Base-by-base conservation (phyloP, 2,797 vertebrate genomes). In the Sebastolobus alascanus region DNA sequence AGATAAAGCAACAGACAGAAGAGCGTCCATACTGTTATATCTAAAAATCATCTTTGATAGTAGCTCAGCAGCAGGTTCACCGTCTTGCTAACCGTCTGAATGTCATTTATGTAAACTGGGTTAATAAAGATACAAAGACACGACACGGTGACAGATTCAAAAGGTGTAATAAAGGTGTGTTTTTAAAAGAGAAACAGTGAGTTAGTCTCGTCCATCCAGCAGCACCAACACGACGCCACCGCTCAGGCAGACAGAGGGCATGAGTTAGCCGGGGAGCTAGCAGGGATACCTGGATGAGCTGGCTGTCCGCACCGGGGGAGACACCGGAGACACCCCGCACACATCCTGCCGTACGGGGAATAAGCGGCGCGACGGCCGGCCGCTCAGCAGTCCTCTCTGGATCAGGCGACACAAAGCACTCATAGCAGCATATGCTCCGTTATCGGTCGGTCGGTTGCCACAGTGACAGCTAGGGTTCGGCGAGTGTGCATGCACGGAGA, bases 261-360 rank as follows among this genome's bases (percentile, higher is more conserved):
- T 79, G 84, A 16, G 86, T 68, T 89, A 92, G 90, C 89, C 64
- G 54, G 56, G 50, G 7, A 73, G 91, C 89, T 91, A 93, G 50
- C 50, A 13, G 7, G 4, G 59, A 4, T 94, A 95, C 94, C 94
- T 95, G 89, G 90, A 86, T 13, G 94, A 92, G 80, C 94, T 90
- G 60, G 86, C 80, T 12, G 91, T 7, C 27, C 92, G 92, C 55
- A 91, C 83, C 52, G 31, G 1, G 11, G 58, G 27, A 79, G 79
- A 55, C 69, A 37, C 50, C n/a, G 61, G 27, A 78, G 84, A 55
- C 65, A 40, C 58, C 22, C 73, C 83, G 56, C 83, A 70, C 40
- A 75, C 73, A 56, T 79, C 82, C 82, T 80, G 82, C 69, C 72
- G 92, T 29, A 84, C 89, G 25, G 79, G 46, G 27, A 89, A 73